Percentiles rank a stretch among this genome's conserved stretches.
Conservation (phyloP, 2,797 vertebrate genomes). For the Sebastes oblongus region DNA sequence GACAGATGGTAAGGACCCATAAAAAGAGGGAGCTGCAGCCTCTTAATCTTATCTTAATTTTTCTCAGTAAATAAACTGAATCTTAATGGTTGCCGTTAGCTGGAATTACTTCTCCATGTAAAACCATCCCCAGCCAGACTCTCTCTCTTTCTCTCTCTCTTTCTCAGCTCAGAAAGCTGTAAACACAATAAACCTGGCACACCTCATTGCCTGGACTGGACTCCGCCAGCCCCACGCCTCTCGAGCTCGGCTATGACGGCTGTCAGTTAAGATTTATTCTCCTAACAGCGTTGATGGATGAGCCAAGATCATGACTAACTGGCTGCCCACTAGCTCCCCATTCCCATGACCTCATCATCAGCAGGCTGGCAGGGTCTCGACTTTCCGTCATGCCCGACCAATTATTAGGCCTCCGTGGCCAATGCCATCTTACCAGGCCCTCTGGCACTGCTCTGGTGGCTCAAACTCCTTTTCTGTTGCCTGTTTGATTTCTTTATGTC, state of each 20-base stretch:
- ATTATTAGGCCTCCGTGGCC: conserved; percentile 54
- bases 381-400: conserved; percentile 64
- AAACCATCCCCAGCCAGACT: conserved; percentile 19
- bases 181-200: conserved; percentile 39
- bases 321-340: conserved; percentile 56
- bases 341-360: conserved; percentile 74
- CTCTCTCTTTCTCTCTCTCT: not conserved
- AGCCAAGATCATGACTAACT: conserved; percentile 70
- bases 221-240: conserved; percentile 5
- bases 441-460: conserved; percentile 25
- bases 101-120: conserved; percentile 48
- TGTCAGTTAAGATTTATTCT: conserved; percentile 73
- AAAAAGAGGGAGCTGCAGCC: conserved; percentile 50
- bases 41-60: conserved; percentile 63
- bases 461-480: not conserved
- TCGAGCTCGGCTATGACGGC: conserved; percentile 20
- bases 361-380: conserved; percentile 60
- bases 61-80: conserved; percentile 66
- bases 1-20: conserved; percentile 53
- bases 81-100: conserved; percentile 49
- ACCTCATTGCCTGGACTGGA: conserved; percentile 35
- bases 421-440: conserved; percentile 44
- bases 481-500: not conserved
- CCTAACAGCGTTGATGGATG: conserved; percentile 70
- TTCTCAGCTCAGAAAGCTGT: conserved; percentile 21